These are phyloP conservation scores for Eurytoma californica DNA, from an alignment of 2,888 invertebrate species.

Conservation along the genomic window DNA sequence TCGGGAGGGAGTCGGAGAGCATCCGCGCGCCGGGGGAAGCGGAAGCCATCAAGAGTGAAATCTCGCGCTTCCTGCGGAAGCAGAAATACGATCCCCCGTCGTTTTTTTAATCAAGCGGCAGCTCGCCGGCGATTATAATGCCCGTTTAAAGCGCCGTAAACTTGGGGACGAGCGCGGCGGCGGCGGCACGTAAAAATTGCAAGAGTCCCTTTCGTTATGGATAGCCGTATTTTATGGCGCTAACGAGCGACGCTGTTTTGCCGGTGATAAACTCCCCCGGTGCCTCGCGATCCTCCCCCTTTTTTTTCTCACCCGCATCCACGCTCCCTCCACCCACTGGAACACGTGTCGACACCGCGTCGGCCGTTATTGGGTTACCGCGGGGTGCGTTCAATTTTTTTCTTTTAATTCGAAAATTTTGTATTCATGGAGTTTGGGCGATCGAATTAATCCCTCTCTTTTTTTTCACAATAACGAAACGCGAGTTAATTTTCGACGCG, in stretches of 20 bases:
- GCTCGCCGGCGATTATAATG: constrained; percentile 68
- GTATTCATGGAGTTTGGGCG: background rate
- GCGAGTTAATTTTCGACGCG: too few species aligned
- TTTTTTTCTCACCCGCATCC: background rate
- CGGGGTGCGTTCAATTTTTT: background rate
- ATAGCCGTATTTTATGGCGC: constrained; percentile 70
- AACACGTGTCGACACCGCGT: background rate
- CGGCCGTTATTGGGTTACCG: constrained; percentile 33
- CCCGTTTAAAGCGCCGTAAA: constrained; percentile 70
- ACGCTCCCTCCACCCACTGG: background rate
- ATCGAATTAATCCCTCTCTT: too few species aligned
- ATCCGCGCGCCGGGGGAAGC: too few species aligned
- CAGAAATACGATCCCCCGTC: constrained; percentile 14
- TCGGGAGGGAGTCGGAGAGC: too few species aligned
- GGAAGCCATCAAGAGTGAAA: background rate
- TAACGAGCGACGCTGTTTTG: constrained; percentile 71
- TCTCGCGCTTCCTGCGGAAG: background rate
- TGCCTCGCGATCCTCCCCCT: background rate
- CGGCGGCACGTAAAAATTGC: constrained; percentile 63
- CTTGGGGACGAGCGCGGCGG: constrained; percentile 45
- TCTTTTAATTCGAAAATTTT: background rate
- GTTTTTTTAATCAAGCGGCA: constrained; percentile 68
- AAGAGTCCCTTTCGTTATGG: constrained; percentile 67
- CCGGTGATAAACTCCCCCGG: constrained; percentile 67
- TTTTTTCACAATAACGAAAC: too few species aligned